These are phyloP conservation scores for Suricata suricatta DNA, from an alignment of 2,113 vertebrate genomes.

Conservation along the genomic window DNA sequence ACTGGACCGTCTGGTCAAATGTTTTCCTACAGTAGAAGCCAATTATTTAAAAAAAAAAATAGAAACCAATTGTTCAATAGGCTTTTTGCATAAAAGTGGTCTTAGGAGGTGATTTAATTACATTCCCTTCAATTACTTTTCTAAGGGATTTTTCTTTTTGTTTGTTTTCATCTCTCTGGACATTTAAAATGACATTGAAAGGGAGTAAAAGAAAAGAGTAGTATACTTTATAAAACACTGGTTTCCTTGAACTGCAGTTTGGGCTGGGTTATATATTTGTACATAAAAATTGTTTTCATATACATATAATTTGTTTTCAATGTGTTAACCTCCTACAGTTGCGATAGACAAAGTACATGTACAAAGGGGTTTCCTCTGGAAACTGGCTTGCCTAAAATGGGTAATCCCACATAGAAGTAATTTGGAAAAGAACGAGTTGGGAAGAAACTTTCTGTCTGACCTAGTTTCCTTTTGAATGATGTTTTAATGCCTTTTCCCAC, in stretches of 20 bases:
- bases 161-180: neutral
- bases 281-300: neutral
- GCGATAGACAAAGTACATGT: neutral
- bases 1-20: neutral
- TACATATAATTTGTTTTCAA: neutral
- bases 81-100: neutral
- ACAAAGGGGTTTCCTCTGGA: neutral
- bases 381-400: neutral
- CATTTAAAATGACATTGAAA: conserved; percentile 39
- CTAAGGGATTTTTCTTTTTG: neutral
- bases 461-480: conserved; percentile 11
- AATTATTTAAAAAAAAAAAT: neutral
- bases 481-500: neutral
- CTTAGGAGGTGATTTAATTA: neutral
- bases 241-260: neutral
- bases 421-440: neutral
- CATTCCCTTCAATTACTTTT: neutral
- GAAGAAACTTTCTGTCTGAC: conserved; percentile 25
- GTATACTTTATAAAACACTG: neutral
- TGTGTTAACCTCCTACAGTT: neutral
- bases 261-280: neutral
- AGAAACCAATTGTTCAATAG: neutral
- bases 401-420: neutral
- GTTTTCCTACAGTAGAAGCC: neutral
- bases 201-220: neutral